phyloP scores from a whole-genome alignment of 2,113 vertebrate genomes.

The Ammodytes marinus region DNA sequence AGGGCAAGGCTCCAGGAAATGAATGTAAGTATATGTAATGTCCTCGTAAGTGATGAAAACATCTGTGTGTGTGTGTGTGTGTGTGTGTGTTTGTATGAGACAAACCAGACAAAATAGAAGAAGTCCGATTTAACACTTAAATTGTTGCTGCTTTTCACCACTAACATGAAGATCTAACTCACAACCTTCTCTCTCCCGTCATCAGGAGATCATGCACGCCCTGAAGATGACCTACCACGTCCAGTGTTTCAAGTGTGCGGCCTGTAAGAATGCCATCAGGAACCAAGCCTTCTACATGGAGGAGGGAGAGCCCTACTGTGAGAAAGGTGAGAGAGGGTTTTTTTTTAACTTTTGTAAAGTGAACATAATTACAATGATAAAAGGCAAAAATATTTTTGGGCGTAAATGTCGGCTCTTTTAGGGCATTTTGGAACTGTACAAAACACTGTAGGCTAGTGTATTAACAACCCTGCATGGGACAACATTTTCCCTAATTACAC shows the following conservation, averaged over 20 bases:
- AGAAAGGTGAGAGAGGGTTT: slow-evolving; percentile 87
- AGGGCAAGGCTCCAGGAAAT: no score
- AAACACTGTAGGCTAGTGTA: no score
- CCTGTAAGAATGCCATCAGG: slow-evolving; percentile 95
- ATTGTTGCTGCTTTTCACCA: neutral
- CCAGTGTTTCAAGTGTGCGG: slow-evolving; percentile 94
- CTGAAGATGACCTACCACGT: slow-evolving; percentile 99
- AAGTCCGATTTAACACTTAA: neutral
- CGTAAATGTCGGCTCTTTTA: neutral
- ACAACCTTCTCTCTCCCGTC: slow-evolving; percentile 1
- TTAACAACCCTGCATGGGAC: neutral
- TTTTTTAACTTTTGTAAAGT: neutral
- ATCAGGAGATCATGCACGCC: slow-evolving; percentile 98
- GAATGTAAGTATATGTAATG: no score
- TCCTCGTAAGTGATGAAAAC: no score
- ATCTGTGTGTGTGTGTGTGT: neutral
- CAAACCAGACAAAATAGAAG: neutral
- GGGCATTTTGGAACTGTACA: neutral
- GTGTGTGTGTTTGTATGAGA: neutral
- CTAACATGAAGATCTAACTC: neutral
- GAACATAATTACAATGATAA: neutral
- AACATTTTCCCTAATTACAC: no score
- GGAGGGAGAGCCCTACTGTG: slow-evolving; percentile 97
- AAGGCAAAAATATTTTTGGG: neutral
- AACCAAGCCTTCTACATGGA: slow-evolving; percentile 99